Evolutionary conservation across 2,888 invertebrate species (phyloP).

Genomic region (Trissonchulus latispiculum): DNA sequence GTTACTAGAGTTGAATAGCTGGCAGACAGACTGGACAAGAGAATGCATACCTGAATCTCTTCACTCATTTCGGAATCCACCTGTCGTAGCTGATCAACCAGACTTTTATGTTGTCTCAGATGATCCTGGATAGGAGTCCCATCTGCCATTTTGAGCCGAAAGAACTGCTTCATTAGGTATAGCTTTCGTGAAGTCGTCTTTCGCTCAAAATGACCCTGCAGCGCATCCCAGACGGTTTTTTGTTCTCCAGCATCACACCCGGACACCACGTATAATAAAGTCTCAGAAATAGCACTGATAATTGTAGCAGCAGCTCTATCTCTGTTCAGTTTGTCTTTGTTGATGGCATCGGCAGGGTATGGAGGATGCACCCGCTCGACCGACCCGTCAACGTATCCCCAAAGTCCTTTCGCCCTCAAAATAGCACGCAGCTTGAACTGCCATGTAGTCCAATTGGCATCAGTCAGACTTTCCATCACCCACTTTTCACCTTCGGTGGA

Average conservation of each 20-base stretch:
- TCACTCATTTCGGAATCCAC: neutral
- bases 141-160: neutral
- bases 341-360: neutral
- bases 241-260: neutral
- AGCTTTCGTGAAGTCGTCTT: neutral
- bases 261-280: neutral
- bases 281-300: neutral
- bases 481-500: neutral
- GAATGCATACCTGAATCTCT: neutral
- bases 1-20: neutral
- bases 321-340: neutral
- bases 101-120: neutral
- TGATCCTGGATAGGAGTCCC: neutral
- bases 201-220: neutral
- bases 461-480: neutral
- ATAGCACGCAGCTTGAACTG: neutral
- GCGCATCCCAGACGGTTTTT: neutral
- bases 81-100: neutral
- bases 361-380: neutral
- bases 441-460: neutral
- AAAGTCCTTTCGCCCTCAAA: neutral
- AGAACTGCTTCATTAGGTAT: neutral
- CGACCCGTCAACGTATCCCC: neutral
- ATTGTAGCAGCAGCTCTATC: neutral
- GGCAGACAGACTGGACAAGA: neutral